Base-by-base conservation (phyloP, 2,888 invertebrate species). In the Brassicogethes aeneus region DNA sequence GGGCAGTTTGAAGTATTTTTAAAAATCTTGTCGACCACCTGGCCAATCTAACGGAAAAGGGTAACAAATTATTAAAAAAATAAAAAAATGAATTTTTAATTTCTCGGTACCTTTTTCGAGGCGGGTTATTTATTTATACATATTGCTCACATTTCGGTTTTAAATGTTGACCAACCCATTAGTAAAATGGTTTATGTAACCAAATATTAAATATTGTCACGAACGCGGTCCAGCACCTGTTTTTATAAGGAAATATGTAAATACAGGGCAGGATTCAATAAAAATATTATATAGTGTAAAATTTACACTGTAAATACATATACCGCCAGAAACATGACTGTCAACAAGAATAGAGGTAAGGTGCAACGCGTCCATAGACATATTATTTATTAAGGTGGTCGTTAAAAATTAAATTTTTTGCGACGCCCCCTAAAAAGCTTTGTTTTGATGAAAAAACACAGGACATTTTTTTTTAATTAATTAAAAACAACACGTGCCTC, bases 41-140 rank as follows among this genome's bases (percentile, higher is more conserved):
- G 23, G 23, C 23, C 23, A 23, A 23, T 10, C 23, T 23, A 23
- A 23, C 23, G 23, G 23, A 10, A 23, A 23, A 10, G 23, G 23
- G 23, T 23, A 23, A 23, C 23, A 23, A 23, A 23, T 23, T 23
- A 23, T 23, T 23, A 23, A 23, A 23, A 23, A 23, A 23, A 23
- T 23, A 23, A 23, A 23, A 23, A 23, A 23, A 23, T 23, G 23
- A 23, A n/a, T n/a, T n/a, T n/a, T n/a, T n/a, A n/a, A n/a, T 23
- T 23, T 23, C 5, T 23, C 23, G 23, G 23, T 10, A 10, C 10
- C 23, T 23, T 10, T 10, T 23, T n/a, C n/a, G n/a, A n/a, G n/a
- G n/a, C n/a, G n/a, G n/a, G n/a, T n/a, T n/a, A n/a, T n/a, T n/a
- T 23, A 23, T 10, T 5, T 7, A 23, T 10, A 23, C 23, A 23